A percentile compares a stretch with the other conserved stretches of the same genome.
Evolutionary conservation across 2,113 vertebrate genomes (phyloP).

Genomic region (Henicopernis longicauda): DNA sequence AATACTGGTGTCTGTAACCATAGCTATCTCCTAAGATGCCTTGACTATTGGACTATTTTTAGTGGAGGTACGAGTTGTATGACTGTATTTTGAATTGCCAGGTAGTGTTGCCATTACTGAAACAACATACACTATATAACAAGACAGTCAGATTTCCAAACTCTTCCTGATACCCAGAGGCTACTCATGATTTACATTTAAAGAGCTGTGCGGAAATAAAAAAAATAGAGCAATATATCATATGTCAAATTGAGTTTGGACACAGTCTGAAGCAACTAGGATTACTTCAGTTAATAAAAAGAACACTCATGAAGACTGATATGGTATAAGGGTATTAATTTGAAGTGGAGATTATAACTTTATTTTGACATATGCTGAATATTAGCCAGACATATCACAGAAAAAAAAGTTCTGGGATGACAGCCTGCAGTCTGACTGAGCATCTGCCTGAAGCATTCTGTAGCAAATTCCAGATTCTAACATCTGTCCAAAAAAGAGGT

Average conservation of each 20-base stretch:
- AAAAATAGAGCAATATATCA: neutral
- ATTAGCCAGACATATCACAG: constrained; percentile 25
- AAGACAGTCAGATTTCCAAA: neutral
- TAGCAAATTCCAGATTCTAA: constrained; percentile 23
- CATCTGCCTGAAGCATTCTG: neutral
- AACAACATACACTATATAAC: neutral
- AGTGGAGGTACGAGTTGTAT: neutral
- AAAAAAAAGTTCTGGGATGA: neutral
- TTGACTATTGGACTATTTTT: neutral
- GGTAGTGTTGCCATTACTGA: neutral
- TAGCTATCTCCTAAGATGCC: neutral
- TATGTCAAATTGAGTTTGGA: constrained; percentile 28
- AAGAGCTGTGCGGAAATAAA: neutral
- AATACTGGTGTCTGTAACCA: neutral
- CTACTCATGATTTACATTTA: constrained; percentile 14
- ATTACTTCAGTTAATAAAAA: constrained; percentile 48
- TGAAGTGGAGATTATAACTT: constrained; percentile 55
- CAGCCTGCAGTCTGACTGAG: neutral
- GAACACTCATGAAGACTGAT: constrained; percentile 12
- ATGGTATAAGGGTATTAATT: constrained; percentile 49
- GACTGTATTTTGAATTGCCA: neutral
- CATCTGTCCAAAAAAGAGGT: neutral
- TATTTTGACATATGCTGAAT: constrained; percentile 41
- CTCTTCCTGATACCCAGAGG: neutral
- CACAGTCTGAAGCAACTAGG: constrained; percentile 46